Percentiles rank a stretch among this genome's conserved stretches.
phyloP scores from a whole-genome alignment of 2,888 invertebrate genomes.

The Melitaea athalia region DNA sequence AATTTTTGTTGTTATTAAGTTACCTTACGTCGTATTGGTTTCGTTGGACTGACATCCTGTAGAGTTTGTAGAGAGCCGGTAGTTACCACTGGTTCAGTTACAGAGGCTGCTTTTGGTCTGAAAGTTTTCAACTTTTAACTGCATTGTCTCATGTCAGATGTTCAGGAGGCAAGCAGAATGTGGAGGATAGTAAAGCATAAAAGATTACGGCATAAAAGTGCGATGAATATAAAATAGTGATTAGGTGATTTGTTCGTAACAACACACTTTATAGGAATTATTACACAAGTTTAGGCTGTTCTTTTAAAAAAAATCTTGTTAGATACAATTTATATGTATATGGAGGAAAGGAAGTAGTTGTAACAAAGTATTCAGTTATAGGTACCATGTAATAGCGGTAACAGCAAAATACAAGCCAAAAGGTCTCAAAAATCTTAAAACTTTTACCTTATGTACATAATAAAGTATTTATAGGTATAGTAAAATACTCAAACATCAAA shows the following conservation, averaged over 20 bases:
- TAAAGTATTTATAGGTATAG: not conserved
- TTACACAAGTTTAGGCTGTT: slow-evolving; percentile 6
- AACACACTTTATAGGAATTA: not conserved
- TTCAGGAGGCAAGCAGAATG: slow-evolving; percentile 23
- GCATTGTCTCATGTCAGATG: not conserved
- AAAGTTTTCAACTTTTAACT: slow-evolving; percentile 42
- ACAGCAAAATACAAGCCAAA: slow-evolving; percentile 18
- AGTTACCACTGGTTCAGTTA: slow-evolving; percentile 63
- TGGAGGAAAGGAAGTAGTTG: not conserved
- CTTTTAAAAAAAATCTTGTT: not conserved
- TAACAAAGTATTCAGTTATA: slow-evolving; percentile 7
- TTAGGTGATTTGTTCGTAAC: not conserved
- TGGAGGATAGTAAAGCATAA: slow-evolving; percentile 14
- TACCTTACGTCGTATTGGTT: slow-evolving; percentile 74
- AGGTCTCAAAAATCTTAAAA: not conserved
- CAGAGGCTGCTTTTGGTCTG: slow-evolving; percentile 73
- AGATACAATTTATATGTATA: not conserved
- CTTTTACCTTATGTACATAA: not conserved
- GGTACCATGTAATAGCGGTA: slow-evolving; percentile 10
- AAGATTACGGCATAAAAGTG: slow-evolving; percentile 15
- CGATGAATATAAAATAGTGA: slow-evolving; percentile 14
- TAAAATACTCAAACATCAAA: not conserved
- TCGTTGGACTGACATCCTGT: slow-evolving; percentile 75
- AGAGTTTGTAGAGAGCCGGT: slow-evolving; percentile 69
- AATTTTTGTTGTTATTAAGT: not conserved